Base-by-base conservation (phyloP, 2,797 vertebrate genomes). In the Tragopan temminckii region DNA sequence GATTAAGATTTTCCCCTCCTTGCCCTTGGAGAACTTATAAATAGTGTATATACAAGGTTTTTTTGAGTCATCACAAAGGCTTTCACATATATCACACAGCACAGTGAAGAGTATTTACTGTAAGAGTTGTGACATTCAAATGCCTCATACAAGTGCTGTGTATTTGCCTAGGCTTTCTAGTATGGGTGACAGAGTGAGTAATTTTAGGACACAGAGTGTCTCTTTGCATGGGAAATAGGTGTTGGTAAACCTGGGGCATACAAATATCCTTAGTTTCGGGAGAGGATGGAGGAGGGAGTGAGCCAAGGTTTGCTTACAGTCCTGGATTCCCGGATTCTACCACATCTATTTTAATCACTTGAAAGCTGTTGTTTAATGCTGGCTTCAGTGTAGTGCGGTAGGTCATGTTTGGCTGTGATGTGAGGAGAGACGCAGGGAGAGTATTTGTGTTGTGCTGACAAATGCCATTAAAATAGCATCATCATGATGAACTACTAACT, bases 101-200 rank as follows among this genome's bases (percentile, higher is more conserved):
- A 4, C 12, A 35, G 35, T 46, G n/a, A 94, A 81, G 78, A 4
- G 7, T 25, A 62, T 13, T 59, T 80, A 45, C 15, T 57, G 10
- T 17, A 85, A 83, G 17, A 46, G 40, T 2, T 72, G 38, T 33
- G 67, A 66, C n/a, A 46, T 33, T n/a, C 25, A 53, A 5, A 61
- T 2, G 12, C 38, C 53, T 55, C 43, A 40, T 5, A 10, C 29
- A 79, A 76, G 8, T 27, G 8, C 16, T 55, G 5, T 59, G 20
- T 57, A 81, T 79, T 85, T 91, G 21, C 59, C 86, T n/a, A 88
- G 59, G 15, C 3, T 55, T 88, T 76, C 80, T 57, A 59, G 10
- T 48, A 72, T 1, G 1, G 7, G 42, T 77, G 57, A 61, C 45
- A 58, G 45, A 64, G 7, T 40, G 20, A 81, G 43, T 31, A 62